Evolutionary conservation across 2,888 invertebrate species (phyloP), one percentile per base, ranked within the genome.

Genomic region (Tiliacea citrago): DNA sequence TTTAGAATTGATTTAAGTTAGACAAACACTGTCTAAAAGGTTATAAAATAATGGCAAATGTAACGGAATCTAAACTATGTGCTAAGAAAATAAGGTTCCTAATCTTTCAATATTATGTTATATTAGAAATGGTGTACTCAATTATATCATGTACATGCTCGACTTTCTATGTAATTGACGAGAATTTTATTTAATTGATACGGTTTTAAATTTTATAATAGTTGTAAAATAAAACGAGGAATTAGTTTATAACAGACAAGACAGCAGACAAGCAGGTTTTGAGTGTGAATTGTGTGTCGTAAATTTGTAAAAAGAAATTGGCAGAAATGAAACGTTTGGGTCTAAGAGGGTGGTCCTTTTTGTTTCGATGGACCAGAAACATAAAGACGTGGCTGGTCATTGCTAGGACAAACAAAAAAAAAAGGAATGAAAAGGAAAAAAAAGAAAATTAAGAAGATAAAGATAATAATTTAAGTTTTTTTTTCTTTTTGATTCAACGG

Each of bases 111-210:
- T 49, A 8, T 35, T 35, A 0, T 13, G 18, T 35, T 24, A 39
- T 24, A 62, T 63, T 79, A 24, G 71, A 70, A 61, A 49, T 49
- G 18, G 8, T 29, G 12, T 57, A 29, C 3, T 39, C 16, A 51
- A 68, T 71, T 75, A 57, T 75, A 79, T 75, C 29, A 70, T 68
- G 47, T 65, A 18, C 16, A 13, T 62, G 66, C 57, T 73, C 61
- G 61, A 57, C 24, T 75, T 82, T 61, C 18, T 18, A 49, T 60
- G 18, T 81, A 65, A 83, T 83, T 74, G 68, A 69, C 51, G 39
- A 61, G 49, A 18, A 66, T 45, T 78, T 49, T 18, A 12, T 24
- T 63, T 81, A 58, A 80, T 71, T 82, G 57, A 69, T 69, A 67
- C 49, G 49, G 57, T 63, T 82, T 78, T 79, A 51, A 58, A 53